Base-by-base conservation (phyloP, 2,888 invertebrate genomes). In the Steinernema hermaphroditum region DNA sequence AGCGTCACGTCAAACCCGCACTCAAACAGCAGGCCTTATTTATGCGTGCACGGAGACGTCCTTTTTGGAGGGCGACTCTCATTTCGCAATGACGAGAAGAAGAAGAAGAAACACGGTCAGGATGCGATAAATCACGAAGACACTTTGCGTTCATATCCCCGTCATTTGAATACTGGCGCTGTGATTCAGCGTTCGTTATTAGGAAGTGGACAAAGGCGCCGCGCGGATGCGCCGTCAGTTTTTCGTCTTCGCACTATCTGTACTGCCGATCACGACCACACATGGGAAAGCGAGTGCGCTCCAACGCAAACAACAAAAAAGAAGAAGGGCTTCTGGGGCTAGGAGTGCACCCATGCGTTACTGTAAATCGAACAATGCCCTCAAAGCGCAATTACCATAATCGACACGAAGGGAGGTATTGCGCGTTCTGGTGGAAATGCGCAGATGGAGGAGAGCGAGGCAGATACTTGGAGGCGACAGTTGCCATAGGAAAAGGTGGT, bases 41-140 rank as follows among this genome's bases (percentile, higher is more conserved):
- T 62, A 62, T 62, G 29, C 34, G 62, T 32, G 32, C 32, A n/a
- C 32, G 32, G 27, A 37, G 37, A 37, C 37, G 37, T 8, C 37
- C 37, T 37, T 37, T 37, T 37, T 37, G 37, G 62, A 29, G 32
- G 62, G 29, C 16, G 62, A 29, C 62, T 24, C 50, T 24, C 19
- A 50, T 50, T 50, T 24, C 50, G 50, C 37, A 12, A 37, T 12
- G 37, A 37, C 37, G 37, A 37, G 37, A 4, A 37, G 37, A 12
- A 37, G 37, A 22, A 50, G 50, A 50, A 50, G 50, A 50, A 50
- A 50, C 50, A 50, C 24, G 12, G 50, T 22, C 32, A 62, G 32
- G 62, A 62, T 62, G 62, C 29, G 16, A 62, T 62, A 62, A 62
- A 62, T 62, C 62, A 62, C 32, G 27, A 62, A 62, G 62, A 62